A percentile compares a stretch with the other conserved stretches of the same genome.
Evolutionary conservation across 2,113 vertebrate species (phyloP).

Genomic region (Poecile atricapillus): DNA sequence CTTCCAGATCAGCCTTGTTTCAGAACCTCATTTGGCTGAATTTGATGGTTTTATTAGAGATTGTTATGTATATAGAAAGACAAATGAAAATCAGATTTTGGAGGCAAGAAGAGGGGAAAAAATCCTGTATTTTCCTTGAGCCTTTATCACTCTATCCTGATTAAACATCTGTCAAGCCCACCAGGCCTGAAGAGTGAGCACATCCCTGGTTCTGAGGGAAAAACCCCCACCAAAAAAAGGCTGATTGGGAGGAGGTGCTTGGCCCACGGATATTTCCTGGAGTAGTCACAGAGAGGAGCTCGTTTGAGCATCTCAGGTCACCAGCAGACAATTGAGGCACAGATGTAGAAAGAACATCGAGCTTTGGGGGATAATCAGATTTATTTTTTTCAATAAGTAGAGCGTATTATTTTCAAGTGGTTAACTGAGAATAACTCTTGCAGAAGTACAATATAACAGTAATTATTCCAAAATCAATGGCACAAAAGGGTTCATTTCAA

Average conservation of each 20-base stretch:
- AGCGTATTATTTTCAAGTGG: slow-evolving; percentile 60
- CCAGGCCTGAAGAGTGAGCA: not conserved
- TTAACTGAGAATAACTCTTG: slow-evolving; percentile 60
- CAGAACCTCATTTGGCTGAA: not conserved
- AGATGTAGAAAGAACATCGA: slow-evolving; percentile 37
- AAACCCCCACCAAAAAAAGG: not conserved
- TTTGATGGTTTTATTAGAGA: not conserved
- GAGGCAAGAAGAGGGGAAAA: fast-evolving
- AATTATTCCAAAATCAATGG: slow-evolving; percentile 63
- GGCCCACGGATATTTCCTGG: not conserved
- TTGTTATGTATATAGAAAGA: fast-evolving
- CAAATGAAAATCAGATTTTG: not conserved
- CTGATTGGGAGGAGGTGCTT: not conserved
- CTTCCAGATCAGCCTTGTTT: not conserved
- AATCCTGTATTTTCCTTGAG: not conserved
- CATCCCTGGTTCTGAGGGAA: not conserved
- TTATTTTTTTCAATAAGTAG: slow-evolving; percentile 43
- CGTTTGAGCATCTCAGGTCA: slow-evolving; percentile 19
- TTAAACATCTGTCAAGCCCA: not conserved
- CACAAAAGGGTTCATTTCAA: slow-evolving; percentile 63
- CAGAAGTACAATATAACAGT: slow-evolving; percentile 52
- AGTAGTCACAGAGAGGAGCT: not conserved
- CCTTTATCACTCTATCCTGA: not conserved
- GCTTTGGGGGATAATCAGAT: slow-evolving; percentile 34
- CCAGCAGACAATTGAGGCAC: not conserved